These are phyloP conservation scores for Drosophila pallidifrons DNA, from an alignment of 1,140 invertebrate species.

Conservation along the genomic window DNA sequence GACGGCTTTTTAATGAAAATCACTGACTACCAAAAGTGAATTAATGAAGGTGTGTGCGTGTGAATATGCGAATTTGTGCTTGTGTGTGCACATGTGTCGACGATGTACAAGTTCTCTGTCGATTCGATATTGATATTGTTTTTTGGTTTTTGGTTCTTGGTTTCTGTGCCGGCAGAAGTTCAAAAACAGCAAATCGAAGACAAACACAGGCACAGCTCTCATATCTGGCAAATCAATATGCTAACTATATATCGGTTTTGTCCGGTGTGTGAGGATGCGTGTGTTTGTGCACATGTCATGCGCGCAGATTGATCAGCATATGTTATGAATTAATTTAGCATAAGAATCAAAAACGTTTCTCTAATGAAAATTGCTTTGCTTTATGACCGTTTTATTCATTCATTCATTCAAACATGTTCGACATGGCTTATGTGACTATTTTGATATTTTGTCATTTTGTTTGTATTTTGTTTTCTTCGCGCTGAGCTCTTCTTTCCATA, in stretches of 20 bases:
- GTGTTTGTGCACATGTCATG: constrained; percentile 45
- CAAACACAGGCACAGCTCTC: constrained; percentile 26
- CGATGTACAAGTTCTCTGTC: constrained; percentile 37
- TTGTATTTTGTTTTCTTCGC: neutral
- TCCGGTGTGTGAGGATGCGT: neutral
- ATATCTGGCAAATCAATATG: constrained; percentile 45
- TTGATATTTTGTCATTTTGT: constrained; percentile 26
- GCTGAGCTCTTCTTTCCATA: constrained; percentile 1
- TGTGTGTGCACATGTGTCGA: constrained; percentile 53
- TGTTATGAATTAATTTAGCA: constrained; percentile 71
- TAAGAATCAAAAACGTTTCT: constrained; percentile 81
- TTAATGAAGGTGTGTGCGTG: constrained; percentile 73
- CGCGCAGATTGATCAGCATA: constrained; percentile 72
- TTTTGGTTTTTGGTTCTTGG: constrained; percentile 31
- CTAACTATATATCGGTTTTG: constrained; percentile 27
- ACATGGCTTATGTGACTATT: constrained; percentile 70
- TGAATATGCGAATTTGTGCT: neutral
- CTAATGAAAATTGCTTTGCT: constrained; percentile 70
- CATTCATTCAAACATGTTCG: constrained; percentile 64
- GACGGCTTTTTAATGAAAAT: constrained; percentile 83
- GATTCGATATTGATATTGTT: constrained; percentile 18
- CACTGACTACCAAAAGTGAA: constrained; percentile 80
- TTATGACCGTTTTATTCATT: constrained; percentile 66
- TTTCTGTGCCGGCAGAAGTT: constrained; percentile 70
- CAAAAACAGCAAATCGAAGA: constrained; percentile 51